A percentile compares a stretch with the other conserved stretches of the same genome.
Conservation (phyloP, 2,113 vertebrate species). For the Tylochromis polylepis region DNA sequence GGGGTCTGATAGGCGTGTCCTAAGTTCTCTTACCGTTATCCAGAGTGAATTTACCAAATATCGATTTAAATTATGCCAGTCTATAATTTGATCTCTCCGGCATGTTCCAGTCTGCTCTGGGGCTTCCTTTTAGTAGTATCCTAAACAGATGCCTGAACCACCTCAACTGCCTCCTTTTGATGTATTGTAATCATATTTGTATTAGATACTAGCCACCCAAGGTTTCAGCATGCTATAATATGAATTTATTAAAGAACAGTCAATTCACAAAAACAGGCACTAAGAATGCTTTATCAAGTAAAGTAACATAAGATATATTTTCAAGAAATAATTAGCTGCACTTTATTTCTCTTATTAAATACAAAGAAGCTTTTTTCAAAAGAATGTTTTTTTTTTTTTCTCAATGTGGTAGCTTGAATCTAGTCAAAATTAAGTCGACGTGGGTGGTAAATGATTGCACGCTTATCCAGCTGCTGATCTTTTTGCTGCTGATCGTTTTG, state of each 20-base stretch:
- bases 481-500: background rate
- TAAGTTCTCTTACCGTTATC: background rate
- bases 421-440: background rate
- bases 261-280: background rate
- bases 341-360: background rate
- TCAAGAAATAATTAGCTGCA: background rate
- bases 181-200: background rate
- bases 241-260: background rate
- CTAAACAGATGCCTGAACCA: no score
- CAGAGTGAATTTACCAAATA: background rate
- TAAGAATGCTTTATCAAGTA: background rate
- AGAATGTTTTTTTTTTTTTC: fast-evolving
- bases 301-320: background rate
- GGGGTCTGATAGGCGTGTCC: background rate
- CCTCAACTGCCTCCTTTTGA: no score
- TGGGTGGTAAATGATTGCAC: background rate
- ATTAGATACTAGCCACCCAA: background rate
- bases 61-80: no score
- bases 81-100: no score
- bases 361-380: background rate
- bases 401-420: no score
- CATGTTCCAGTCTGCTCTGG: no score
- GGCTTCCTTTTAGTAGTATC: no score
- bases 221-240: background rate
- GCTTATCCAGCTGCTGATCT: background rate